Conservation (phyloP, 2,113 vertebrate species). For the Chlorocebus sabaeus region DNA sequence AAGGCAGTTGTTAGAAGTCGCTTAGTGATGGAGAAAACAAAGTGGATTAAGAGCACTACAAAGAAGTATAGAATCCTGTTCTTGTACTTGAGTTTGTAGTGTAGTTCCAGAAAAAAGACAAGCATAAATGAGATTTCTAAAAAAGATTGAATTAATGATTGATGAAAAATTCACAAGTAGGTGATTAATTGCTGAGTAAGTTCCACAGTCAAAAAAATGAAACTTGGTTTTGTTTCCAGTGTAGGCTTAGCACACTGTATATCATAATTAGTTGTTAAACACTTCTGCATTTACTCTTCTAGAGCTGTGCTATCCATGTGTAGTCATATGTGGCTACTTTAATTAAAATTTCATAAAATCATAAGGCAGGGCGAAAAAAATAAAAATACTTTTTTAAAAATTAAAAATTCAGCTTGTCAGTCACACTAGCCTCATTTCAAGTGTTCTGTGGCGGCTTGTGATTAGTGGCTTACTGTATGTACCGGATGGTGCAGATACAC, state of each 20-base stretch:
- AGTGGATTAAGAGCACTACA: not conserved
- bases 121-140: not conserved
- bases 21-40: not conserved
- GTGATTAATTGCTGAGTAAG: not conserved
- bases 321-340: not conserved
- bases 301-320: not conserved
- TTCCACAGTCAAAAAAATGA: not conserved
- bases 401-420: not conserved
- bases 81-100: not conserved
- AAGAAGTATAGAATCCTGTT: not conserved
- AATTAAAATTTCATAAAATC: not conserved
- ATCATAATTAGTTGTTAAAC: not conserved
- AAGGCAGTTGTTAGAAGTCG: not conserved
- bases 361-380: no score
- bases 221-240: not conserved
- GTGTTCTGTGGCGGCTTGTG: not conserved
- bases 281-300: not conserved
- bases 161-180: not conserved
- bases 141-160: not conserved
- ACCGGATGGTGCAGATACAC: fast-evolving
- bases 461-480: not conserved
- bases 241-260: not conserved
- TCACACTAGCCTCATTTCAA: not conserved
- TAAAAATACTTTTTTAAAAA: no score
- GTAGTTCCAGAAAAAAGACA: not conserved